Evolutionary conservation across 2,888 invertebrate genomes (phyloP).

Genomic region (Syrphus vitripennis): DNA sequence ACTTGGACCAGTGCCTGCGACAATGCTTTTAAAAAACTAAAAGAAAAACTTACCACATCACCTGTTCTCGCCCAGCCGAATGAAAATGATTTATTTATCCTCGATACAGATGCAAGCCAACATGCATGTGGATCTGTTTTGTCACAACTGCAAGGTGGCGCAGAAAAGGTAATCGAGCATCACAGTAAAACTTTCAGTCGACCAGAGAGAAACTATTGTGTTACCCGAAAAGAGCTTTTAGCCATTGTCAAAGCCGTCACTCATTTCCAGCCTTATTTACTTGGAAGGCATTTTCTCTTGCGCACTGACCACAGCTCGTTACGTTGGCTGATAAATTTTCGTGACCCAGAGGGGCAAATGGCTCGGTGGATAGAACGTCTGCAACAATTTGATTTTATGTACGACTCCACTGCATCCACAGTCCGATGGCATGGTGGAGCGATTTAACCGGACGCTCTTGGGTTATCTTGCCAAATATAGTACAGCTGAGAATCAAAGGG

Average conservation of each 20-base stretch:
- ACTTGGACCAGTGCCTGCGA: neutral
- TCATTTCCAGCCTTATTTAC: constrained; percentile 20
- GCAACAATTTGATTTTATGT: too few relatives aligned
- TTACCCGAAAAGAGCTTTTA: constrained; percentile 69
- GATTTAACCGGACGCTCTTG: constrained; percentile 52
- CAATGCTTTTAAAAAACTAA: neutral
- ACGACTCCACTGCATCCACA: constrained; percentile 73
- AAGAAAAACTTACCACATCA: constrained; percentile 7
- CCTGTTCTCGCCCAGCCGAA: constrained; percentile 5
- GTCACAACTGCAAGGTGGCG: constrained; percentile 28
- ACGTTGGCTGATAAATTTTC: neutral
- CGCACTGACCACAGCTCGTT: neutral
- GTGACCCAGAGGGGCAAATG: neutral
- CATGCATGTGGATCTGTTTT: neutral
- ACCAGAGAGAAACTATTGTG: constrained; percentile 66
- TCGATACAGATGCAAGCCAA: constrained; percentile 22
- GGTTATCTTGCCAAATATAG: constrained; percentile 55
- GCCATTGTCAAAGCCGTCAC: constrained; percentile 43
- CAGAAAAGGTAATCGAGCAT: constrained; percentile 34
- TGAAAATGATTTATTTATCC: constrained; percentile 16
- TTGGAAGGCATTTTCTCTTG: neutral
- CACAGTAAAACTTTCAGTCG: constrained; percentile 46
- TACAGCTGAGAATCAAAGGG: constrained; percentile 41
- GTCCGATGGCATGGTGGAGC: neutral
- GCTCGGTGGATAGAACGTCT: neutral